Base-by-base conservation (phyloP, 2,797 vertebrate genomes). In the Thamnophis elegans region DNA sequence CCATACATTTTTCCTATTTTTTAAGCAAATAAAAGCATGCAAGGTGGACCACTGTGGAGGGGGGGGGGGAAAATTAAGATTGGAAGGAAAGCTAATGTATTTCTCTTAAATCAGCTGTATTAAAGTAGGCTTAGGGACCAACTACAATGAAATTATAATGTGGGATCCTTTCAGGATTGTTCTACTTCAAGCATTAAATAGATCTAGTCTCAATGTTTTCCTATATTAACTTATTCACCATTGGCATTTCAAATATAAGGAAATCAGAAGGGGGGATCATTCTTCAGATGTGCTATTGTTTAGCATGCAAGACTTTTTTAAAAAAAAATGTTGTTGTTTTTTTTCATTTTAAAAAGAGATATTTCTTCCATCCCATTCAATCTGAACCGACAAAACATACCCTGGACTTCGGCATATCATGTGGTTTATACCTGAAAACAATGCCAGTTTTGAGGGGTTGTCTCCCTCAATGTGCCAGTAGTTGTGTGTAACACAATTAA, bases 391-490 rank as follows among this genome's bases (percentile, higher is more conserved):
- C 16, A 54, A n/a, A 86, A 9, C 32, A 87, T 53, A 22, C 59
- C 32, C 54, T 20, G 11, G 59, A 53, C 10, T 90, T 42, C 59
- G 20, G 32, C 88, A 2, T 2, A n/a, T 59, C 36, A 16, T 78
- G 28, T 26, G 65, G 32, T 13, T 54, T 68, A 13, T 56, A 32
- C 4, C 89, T 56, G 51, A 91, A 82, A 65, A 16, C 51, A 85
- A n/a, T n/a, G 47, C 10, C 90, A 32, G 87, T 56, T 88, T 91
- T 14, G 88, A 90, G 4, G 94, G 59, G 54, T 56, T 93, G 51
- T 0, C 0, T 51, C 87, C 54, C 88, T 2, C 4, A 0, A 93
- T 94, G 92, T 95, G 93, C 92, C 93, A 96, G 92, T 91, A 54
- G 90, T 85, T 42, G 89, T 87, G 89, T 93, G 90, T 42, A 94